phyloP scores from a whole-genome alignment of 2,888 invertebrate species.

The Tiliacea citrago region DNA sequence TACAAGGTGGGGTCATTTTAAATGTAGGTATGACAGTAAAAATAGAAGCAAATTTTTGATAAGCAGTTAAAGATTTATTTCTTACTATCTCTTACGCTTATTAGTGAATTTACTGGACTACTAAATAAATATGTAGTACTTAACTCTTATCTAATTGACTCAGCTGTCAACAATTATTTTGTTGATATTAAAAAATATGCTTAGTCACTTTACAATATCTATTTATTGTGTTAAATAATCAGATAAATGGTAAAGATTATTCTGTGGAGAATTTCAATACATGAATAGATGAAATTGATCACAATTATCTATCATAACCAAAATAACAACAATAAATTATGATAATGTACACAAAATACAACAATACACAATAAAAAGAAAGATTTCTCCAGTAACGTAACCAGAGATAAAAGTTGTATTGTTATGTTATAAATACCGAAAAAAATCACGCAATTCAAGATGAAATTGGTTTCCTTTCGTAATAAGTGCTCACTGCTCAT shows the following conservation, averaged over 20 bases:
- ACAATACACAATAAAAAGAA: slow-evolving; percentile 21
- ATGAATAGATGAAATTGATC: neutral
- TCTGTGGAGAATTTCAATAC: neutral
- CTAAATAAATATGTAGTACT: slow-evolving; percentile 14
- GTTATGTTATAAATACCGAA: slow-evolving; percentile 9
- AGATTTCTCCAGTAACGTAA: neutral
- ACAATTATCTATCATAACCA: neutral
- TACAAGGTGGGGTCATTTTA: slow-evolving; percentile 12
- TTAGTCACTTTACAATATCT: slow-evolving; percentile 3
- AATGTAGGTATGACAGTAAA: neutral
- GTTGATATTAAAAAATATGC: slow-evolving; percentile 4
- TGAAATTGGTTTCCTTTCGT: slow-evolving; percentile 34
- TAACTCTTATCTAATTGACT: slow-evolving; percentile 30
- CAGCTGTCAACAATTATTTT: slow-evolving; percentile 13
- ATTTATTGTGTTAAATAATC: slow-evolving; percentile 15
- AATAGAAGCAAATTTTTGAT: slow-evolving; percentile 27
- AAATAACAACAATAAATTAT: neutral
- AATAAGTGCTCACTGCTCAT: slow-evolving; percentile 4
- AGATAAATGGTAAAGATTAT: neutral
- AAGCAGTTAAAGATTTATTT: slow-evolving; percentile 27
- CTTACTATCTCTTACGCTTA: slow-evolving; percentile 1
- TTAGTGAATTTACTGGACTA: slow-evolving; percentile 16
- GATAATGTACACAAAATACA: neutral
- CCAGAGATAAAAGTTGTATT: slow-evolving; percentile 7
- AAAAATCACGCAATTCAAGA: slow-evolving; percentile 18